phyloP scores from a whole-genome alignment of 1,140 invertebrate species.

The Drosophila littoralis region DNA sequence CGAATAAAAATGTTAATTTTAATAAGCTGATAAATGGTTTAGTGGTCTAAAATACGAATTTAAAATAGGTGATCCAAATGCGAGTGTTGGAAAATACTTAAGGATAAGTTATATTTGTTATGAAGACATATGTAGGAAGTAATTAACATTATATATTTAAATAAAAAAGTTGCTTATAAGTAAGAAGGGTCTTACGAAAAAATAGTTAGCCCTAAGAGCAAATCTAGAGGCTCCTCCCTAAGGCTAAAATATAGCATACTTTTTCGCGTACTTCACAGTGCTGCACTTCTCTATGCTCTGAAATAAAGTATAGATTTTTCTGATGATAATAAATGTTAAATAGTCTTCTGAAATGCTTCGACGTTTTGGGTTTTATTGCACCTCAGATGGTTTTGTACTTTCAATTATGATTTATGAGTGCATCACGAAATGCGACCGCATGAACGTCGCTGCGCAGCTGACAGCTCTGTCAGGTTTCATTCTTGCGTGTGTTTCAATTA shows the following conservation, averaged over 20 bases:
- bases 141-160: too few relatives aligned
- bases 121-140: too few relatives aligned
- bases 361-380: not conserved
- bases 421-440: constrained; percentile 12
- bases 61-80: too few relatives aligned
- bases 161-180: too few relatives aligned
- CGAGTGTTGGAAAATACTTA: too few relatives aligned
- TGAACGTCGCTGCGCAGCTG: constrained; percentile 39
- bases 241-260: not conserved
- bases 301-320: not conserved
- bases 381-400: not conserved
- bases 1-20: too few relatives aligned
- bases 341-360: too few relatives aligned
- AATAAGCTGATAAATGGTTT: too few relatives aligned
- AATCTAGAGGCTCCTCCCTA: not conserved
- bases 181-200: too few relatives aligned
- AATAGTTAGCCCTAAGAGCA: not conserved
- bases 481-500: constrained; percentile 79
- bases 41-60: too few relatives aligned
- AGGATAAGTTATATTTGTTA: too few relatives aligned
- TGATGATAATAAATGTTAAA: not conserved
- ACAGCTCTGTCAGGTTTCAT: constrained; percentile 56
- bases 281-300: too few relatives aligned
- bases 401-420: not conserved
- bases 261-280: not conserved